Percentiles rank a stretch among this genome's conserved stretches.
phyloP scores from a whole-genome alignment of 2,113 vertebrate genomes.

The Telmatochromis brichardi region DNA sequence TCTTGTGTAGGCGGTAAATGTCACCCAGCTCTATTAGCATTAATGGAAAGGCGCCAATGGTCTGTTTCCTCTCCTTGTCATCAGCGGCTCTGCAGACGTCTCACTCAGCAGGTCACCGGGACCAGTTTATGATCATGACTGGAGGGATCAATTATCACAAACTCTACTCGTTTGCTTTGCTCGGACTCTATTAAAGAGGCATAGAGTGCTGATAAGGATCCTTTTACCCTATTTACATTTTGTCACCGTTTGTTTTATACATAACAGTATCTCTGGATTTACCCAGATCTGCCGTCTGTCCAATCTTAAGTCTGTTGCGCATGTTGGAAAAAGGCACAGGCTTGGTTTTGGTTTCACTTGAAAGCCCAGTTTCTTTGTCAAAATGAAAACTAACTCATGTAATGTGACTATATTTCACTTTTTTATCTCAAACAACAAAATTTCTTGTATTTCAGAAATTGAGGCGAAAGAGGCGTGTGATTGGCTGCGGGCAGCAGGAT shows the following conservation, averaged over 20 bases:
- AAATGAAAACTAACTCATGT: background rate
- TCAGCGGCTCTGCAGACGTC: background rate
- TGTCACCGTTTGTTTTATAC: background rate
- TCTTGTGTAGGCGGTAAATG: constrained; percentile 24
- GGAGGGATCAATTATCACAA: background rate
- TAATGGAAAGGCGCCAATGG: constrained; percentile 43
- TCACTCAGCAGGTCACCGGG: background rate
- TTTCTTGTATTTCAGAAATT: constrained; percentile 79
- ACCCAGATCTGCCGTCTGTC: background rate
- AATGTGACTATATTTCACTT: background rate
- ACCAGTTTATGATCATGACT: background rate
- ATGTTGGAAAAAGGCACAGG: background rate
- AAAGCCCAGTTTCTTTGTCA: background rate
- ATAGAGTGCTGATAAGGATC: background rate
- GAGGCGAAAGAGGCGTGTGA: constrained; percentile 96
- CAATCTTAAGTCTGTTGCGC: background rate
- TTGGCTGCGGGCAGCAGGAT: constrained; percentile 95
- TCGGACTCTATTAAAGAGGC: background rate
- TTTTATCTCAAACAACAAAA: background rate
- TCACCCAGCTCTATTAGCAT: constrained; percentile 42
- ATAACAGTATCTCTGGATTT: background rate
- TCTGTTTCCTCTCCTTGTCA: constrained; percentile 50
- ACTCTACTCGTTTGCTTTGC: background rate
- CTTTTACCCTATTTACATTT: background rate
- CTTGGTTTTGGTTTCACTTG: background rate